These are phyloP conservation scores for Arenicola marina DNA, from an alignment of 2,888 invertebrate genomes.

Conservation along the genomic window DNA sequence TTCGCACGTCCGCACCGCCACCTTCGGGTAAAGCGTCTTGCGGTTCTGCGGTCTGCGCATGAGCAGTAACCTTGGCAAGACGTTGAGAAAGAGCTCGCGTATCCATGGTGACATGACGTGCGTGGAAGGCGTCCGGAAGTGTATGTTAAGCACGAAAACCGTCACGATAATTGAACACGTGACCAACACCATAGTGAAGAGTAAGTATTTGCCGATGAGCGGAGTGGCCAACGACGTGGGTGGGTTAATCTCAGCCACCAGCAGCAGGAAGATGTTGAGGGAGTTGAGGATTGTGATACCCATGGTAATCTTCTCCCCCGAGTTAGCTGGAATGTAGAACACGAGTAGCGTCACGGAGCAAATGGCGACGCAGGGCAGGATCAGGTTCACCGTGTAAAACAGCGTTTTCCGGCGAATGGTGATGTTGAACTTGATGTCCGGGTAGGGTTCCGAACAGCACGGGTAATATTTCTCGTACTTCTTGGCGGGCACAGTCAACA, in stretches of 20 bases:
- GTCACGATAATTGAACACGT: conserved; percentile 95
- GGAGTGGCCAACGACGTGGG: conserved; percentile 97
- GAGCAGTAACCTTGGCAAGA: conserved; percentile 86
- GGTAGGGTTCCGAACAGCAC: conserved; percentile 60
- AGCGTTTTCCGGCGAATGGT: conserved; percentile 68
- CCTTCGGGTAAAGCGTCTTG: conserved; percentile 21
- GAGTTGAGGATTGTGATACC: conserved; percentile 97
- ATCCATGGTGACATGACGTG: conserved; percentile 99
- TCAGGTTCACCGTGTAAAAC: conserved; percentile 96
- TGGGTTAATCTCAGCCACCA: conserved; percentile 98
- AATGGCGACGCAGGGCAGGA: conserved; percentile 95
- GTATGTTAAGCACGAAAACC: conserved; percentile 94
- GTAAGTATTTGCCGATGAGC: conserved; percentile 87
- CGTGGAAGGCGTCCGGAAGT: conserved; percentile 96
- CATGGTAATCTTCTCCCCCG: conserved; percentile 96
- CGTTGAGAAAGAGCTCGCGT: conserved; percentile 90
- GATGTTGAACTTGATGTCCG: conserved; percentile 63
- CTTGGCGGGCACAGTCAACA: conserved; percentile 68
- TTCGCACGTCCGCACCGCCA: conserved; percentile 31
- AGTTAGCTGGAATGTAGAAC: conserved; percentile 96
- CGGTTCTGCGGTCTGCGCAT: conserved; percentile 77
- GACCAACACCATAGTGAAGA: conserved; percentile 98
- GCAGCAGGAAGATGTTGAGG: conserved; percentile 97
- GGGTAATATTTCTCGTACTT: conserved; percentile 66
- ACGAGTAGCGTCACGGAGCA: conserved; percentile 95